A percentile compares a stretch with the other conserved stretches of the same genome.
phyloP scores from a whole-genome alignment of 2,797 vertebrate genomes.

The Orestias chungarensis region DNA sequence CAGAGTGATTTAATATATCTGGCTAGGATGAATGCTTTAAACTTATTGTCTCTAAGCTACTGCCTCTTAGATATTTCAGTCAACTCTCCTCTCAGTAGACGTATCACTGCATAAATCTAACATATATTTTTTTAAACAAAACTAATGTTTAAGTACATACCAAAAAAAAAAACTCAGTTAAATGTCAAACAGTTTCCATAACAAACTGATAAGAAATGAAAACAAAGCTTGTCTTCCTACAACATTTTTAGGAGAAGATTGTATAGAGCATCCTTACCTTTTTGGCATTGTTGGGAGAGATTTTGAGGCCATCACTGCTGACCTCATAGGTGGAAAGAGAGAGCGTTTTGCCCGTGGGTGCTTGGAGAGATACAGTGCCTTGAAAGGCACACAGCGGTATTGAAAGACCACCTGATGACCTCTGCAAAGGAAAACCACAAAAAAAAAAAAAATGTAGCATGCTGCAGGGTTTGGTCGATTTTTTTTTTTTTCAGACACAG shows the following conservation, averaged over 20 bases:
- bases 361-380: constrained; percentile 94
- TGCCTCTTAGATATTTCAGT: too few species aligned
- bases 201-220: background rate
- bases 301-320: constrained; percentile 92
- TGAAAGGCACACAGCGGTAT: constrained; percentile 96
- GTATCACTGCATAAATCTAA: too few species aligned
- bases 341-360: constrained; percentile 93
- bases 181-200: background rate
- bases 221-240: background rate
- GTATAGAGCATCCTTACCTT: constrained; percentile 68
- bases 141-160: background rate
- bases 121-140: background rate
- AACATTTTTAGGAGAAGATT: background rate
- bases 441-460: constrained; percentile 2
- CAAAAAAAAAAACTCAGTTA: background rate
- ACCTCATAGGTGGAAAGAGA: constrained; percentile 98
- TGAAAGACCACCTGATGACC: constrained; percentile 84
- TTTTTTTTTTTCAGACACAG: background rate
- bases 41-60: background rate
- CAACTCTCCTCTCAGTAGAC: too few species aligned
- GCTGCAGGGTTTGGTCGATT: background rate
- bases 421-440: constrained; percentile 71
- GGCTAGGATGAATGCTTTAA: background rate
- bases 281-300: constrained; percentile 84
- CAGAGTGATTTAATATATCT: background rate